Evolutionary conservation across 2,797 vertebrate genomes (phyloP).

Genomic region (Dicrostonyx torquatus): DNA sequence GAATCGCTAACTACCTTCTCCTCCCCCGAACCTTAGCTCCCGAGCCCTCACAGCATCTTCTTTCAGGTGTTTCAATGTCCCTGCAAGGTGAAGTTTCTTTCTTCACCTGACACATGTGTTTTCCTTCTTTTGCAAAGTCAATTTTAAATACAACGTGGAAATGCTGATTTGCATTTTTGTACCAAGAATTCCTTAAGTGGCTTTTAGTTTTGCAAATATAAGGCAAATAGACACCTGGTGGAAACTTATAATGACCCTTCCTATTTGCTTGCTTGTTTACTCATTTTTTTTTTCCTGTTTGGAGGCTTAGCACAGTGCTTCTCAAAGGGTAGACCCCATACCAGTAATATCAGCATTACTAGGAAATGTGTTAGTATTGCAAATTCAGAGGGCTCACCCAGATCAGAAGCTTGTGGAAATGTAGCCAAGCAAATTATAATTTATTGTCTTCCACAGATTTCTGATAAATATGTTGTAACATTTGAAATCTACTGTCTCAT

Average conservation of each 20-base stretch:
- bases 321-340: neutral
- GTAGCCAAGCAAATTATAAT: neutral
- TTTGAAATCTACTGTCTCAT: neutral
- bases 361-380: neutral
- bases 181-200: neutral
- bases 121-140: constrained; percentile 20
- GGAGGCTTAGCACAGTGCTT: neutral
- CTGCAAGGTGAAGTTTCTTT: neutral
- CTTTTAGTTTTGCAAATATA: constrained; percentile 55
- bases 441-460: neutral
- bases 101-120: constrained; percentile 31
- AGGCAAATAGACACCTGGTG: constrained; percentile 60
- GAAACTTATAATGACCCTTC: constrained; percentile 35
- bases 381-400: neutral
- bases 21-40: neutral
- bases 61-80: neutral
- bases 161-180: neutral
- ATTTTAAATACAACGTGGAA: constrained; percentile 35
- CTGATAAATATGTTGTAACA: neutral
- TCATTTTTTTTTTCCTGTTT: neutral
- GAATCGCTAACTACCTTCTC: neutral
- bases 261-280: neutral
- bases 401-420: neutral
- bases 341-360: neutral
- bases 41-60: neutral